These are phyloP conservation scores for Channa striata DNA, from an alignment of 2,797 vertebrate species.

Conservation along the genomic window DNA sequence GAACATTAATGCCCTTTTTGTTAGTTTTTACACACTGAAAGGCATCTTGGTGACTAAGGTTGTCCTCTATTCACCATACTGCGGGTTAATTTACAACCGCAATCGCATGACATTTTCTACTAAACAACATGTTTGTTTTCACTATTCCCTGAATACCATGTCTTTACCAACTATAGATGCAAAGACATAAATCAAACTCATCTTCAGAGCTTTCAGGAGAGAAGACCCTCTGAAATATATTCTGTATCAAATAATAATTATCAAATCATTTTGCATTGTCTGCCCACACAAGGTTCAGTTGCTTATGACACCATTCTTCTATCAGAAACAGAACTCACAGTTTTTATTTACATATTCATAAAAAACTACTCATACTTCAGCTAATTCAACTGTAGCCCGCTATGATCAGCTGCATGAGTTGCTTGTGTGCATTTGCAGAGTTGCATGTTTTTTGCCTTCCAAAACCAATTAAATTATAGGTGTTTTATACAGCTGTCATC, in stretches of 20 bases:
- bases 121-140: background rate
- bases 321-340: background rate
- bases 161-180: background rate
- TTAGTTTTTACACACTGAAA: constrained; percentile 42
- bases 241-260: background rate
- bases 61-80: constrained; percentile 43
- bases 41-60: constrained; percentile 39
- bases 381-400: background rate
- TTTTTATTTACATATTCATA: background rate
- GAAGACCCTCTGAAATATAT: background rate
- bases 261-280: background rate
- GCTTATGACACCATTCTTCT: background rate
- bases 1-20: constrained; percentile 62
- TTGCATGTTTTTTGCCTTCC: background rate
- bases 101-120: constrained; percentile 10
- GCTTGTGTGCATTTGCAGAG: background rate
- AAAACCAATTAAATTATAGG: constrained; percentile 76
- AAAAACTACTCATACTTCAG: background rate
- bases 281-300: background rate
- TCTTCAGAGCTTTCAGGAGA: background rate
- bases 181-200: constrained; percentile 7
- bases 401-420: background rate
- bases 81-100: constrained; percentile 16
- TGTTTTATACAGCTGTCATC: constrained; percentile 86
- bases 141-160: constrained; percentile 5